Conservation (phyloP, 2,797 vertebrate genomes). For the Halcyon smyrnensis region DNA sequence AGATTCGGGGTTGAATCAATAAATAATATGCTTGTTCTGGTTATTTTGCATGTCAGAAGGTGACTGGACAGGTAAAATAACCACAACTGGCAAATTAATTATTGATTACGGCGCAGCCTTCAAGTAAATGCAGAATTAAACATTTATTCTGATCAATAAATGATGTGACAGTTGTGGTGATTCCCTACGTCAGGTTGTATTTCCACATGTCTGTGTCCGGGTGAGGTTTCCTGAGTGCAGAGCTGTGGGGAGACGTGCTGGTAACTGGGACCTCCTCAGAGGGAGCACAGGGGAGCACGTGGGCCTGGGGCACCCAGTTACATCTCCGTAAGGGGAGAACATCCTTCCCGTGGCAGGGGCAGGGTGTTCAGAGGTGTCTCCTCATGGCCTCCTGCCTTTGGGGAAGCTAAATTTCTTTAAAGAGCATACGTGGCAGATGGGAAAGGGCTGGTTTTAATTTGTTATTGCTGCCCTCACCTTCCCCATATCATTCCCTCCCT, state of each 20-base stretch:
- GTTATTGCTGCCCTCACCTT: background rate
- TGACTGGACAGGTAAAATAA: slow-evolving; percentile 36
- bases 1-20: background rate
- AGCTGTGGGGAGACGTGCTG: background rate
- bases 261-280: background rate
- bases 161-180: slow-evolving; percentile 11
- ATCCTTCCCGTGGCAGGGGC: rapidly evolving
- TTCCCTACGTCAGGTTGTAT: background rate
- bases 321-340: background rate
- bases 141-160: slow-evolving; percentile 60
- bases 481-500: background rate
- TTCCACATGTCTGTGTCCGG: background rate
- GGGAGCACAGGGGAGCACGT: background rate
- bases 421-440: rapidly evolving
- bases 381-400: background rate
- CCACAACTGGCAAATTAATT: slow-evolving; percentile 31
- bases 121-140: slow-evolving; percentile 61
- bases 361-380: background rate
- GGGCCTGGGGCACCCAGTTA: too few species aligned
- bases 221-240: background rate
- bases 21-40: background rate
- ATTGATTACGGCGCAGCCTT: background rate
- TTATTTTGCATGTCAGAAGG: slow-evolving; percentile 26
- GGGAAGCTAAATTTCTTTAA: background rate
- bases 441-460: background rate